A percentile compares a stretch with the other conserved stretches of the same genome.
Evolutionary conservation across 92 coral and sea anemone genomes (phyloP).

Genomic region (Muricea muricata): DNA sequence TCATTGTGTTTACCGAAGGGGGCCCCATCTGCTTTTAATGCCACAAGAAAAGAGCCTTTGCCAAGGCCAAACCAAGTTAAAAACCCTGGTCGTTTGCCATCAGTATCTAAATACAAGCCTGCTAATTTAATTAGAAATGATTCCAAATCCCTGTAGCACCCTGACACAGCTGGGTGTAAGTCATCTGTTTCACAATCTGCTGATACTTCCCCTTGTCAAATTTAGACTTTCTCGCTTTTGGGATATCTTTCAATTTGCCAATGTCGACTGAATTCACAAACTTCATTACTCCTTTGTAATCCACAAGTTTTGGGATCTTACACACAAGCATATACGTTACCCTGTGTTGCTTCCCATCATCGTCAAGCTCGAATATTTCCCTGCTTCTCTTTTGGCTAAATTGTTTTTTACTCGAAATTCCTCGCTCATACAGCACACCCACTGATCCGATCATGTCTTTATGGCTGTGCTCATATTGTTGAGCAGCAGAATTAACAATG

Average conservation of each 20-base stretch:
- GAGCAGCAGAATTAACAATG: constrained; percentile 36
- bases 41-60: constrained; percentile 36
- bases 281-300: constrained; percentile 34
- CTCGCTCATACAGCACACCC: constrained; percentile 57
- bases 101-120: constrained; percentile 32
- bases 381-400: constrained; percentile 49
- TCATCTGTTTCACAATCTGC: constrained; percentile 16
- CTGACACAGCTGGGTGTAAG: constrained; percentile 29
- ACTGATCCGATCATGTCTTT: constrained; percentile 47
- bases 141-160: constrained; percentile 47
- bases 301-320: constrained; percentile 19
- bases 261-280: constrained; percentile 33
- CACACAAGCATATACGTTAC: constrained; percentile 42
- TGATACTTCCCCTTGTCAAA: constrained; percentile 27
- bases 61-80: constrained; percentile 37
- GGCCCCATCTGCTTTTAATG: constrained; percentile 56
- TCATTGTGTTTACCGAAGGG: constrained; percentile 40
- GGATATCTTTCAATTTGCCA: constrained; percentile 20
- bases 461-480: constrained; percentile 37
- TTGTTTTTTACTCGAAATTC: constrained; percentile 56
- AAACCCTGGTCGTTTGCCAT: constrained; percentile 13
- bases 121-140: constrained; percentile 48
- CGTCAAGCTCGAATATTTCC: constrained; percentile 28
- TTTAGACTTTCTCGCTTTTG: constrained; percentile 15
- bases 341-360: constrained; percentile 23